Percentiles rank a stretch among this genome's conserved stretches.
Conservation (phyloP, 2,797 vertebrate species). For the Phrynocephalus guinanensis region DNA sequence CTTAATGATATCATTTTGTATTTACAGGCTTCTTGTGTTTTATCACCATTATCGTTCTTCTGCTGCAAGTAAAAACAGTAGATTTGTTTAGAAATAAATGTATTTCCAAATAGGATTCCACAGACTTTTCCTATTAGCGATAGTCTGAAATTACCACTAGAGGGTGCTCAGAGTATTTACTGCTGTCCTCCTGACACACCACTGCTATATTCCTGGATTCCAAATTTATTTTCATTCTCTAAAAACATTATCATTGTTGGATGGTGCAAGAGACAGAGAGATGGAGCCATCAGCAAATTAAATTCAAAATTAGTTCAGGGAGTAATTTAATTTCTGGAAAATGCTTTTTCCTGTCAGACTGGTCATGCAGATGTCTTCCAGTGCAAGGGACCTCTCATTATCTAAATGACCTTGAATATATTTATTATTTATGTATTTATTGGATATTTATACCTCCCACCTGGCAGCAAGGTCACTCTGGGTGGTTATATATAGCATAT, state of each 20-base stretch:
- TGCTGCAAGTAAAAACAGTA: background rate
- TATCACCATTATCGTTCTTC: too few relatives aligned
- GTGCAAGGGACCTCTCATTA: background rate
- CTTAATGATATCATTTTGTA: too few relatives aligned
- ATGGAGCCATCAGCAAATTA: background rate
- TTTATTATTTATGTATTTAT: too few relatives aligned
- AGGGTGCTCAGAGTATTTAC: conserved; percentile 2
- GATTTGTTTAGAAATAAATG: background rate
- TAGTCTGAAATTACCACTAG: conserved; percentile 10
- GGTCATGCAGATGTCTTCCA: background rate
- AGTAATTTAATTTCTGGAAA: background rate
- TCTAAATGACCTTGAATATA: background rate
- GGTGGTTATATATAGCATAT: too few relatives aligned
- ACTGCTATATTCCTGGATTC: background rate
- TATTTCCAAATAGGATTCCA: background rate
- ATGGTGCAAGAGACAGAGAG: background rate
- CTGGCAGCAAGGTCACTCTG: too few relatives aligned
- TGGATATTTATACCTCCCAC: too few relatives aligned
- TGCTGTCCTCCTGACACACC: background rate
- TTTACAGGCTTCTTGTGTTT: too few relatives aligned
- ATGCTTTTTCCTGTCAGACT: background rate
- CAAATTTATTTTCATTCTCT: background rate
- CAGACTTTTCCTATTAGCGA: background rate
- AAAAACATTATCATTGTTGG: background rate
- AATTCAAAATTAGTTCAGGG: background rate